Conservation (phyloP, 1,140 invertebrate species). For the Riptortus pedestris region DNA sequence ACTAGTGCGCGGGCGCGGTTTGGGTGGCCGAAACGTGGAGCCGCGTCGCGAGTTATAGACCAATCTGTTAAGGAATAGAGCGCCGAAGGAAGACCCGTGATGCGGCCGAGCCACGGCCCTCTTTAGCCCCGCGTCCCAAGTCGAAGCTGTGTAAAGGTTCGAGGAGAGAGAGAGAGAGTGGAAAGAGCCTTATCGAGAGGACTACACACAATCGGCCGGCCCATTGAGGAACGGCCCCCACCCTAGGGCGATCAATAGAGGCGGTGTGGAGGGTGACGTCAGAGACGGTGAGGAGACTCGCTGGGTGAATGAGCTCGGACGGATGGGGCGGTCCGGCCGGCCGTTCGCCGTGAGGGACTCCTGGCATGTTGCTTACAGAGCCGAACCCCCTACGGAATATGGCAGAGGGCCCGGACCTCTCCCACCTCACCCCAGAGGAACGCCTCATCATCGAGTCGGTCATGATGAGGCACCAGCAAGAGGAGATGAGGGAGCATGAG, state of each 20-base stretch:
- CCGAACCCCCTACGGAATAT: not conserved
- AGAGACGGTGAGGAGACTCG: not conserved
- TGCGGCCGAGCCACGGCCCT: no score
- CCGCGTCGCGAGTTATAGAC: not conserved
- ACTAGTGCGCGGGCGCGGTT: not conserved
- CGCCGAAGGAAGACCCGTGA: not conserved
- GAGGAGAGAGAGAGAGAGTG: not conserved
- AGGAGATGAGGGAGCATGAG: slow-evolving; percentile 90
- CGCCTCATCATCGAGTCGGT: slow-evolving; percentile 94
- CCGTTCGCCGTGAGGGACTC: not conserved
- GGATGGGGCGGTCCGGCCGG: slow-evolving; percentile 10
- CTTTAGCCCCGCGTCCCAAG: no score
- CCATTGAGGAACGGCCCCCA: not conserved
- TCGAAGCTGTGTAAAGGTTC: not conserved
- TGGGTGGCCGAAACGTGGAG: not conserved
- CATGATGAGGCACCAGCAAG: slow-evolving; percentile 88
- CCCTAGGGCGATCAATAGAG: not conserved
- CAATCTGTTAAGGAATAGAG: no score
- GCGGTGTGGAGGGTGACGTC: not conserved
- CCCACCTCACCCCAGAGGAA: slow-evolving; percentile 94
- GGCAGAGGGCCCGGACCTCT: slow-evolving; percentile 66
- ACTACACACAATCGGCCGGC: not conserved
- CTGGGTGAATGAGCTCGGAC: slow-evolving; percentile 1
- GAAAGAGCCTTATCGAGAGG: not conserved
- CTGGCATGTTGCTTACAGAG: slow-evolving; percentile 3